A percentile compares a stretch with the other conserved stretches of the same genome.
phyloP scores from a whole-genome alignment of 2,797 vertebrate species.

The Malacoctenus gilli region DNA sequence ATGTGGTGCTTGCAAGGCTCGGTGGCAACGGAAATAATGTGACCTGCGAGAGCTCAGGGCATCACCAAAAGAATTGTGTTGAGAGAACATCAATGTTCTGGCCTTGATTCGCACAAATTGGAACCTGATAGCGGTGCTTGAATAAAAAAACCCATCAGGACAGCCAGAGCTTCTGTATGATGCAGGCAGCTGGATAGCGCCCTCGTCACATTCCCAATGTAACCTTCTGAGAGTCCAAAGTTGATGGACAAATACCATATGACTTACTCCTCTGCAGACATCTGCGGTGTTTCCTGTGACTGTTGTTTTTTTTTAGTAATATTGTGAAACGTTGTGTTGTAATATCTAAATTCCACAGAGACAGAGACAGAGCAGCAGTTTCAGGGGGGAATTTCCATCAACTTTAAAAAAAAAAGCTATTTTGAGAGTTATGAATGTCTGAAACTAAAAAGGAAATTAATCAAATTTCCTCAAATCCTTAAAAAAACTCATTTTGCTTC shows the following conservation, averaged over 20 bases:
- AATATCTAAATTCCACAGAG: background rate
- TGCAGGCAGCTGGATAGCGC: too few relatives aligned
- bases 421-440: too few relatives aligned
- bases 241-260: background rate
- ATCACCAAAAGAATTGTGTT: too few relatives aligned
- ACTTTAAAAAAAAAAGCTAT: background rate
- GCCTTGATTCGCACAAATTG: too few relatives aligned
- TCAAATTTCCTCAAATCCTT: background rate
- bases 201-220: background rate
- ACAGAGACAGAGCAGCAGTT: background rate
- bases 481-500: constrained; percentile 33
- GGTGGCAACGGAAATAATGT: too few relatives aligned
- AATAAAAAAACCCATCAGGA: too few relatives aligned
- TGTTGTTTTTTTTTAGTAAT: background rate
- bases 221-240: background rate
- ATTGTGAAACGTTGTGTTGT: constrained; percentile 32
- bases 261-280: constrained; percentile 6
- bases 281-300: constrained; percentile 1
- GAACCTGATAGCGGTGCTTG: too few relatives aligned
- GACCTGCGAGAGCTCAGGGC: too few relatives aligned
- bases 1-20: too few relatives aligned
- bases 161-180: too few relatives aligned
- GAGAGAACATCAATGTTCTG: too few relatives aligned
- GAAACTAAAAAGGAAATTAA: too few relatives aligned
- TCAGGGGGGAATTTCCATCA: background rate